Evolutionary conservation across 2,888 invertebrate genomes (phyloP).

Genomic region (Tholera decimalis): DNA sequence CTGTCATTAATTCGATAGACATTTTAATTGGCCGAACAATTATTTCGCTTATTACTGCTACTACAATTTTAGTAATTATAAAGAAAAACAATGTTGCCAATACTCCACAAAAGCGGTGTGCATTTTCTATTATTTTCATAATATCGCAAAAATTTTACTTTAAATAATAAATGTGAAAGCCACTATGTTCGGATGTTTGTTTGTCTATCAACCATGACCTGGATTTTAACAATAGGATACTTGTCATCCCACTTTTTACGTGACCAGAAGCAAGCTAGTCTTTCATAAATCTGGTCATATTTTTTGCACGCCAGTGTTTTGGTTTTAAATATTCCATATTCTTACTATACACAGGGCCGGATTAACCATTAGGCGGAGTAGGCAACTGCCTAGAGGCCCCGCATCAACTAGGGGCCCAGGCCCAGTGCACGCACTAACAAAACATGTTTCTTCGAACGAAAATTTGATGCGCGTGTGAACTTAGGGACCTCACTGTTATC

Average conservation of each 20-base stretch:
- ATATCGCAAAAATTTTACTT: neutral
- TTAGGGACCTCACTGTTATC: no score
- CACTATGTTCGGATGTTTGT: neutral
- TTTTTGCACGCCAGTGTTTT: conserved; percentile 6
- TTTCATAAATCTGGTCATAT: neutral
- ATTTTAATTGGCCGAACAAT: conserved; percentile 36
- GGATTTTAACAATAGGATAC: neutral
- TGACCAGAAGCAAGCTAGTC: neutral
- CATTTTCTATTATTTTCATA: neutral
- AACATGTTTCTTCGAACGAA: no score
- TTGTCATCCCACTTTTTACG: no score
- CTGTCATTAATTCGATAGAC: conserved; percentile 30
- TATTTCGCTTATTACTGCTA: conserved; percentile 3
- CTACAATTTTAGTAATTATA: neutral
- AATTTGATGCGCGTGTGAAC: no score
- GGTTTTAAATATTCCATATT: neutral
- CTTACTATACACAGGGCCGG: no score
- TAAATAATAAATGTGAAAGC: neutral
- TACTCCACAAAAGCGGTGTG: neutral
- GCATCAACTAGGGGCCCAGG: no score
- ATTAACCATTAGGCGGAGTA: no score
- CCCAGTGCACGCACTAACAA: no score
- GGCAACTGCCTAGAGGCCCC: no score
- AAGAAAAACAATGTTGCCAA: neutral
- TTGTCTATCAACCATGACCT: neutral